Evolutionary conservation across 2,113 vertebrate species (phyloP), one percentile per base, ranked within the genome.

Genomic region (Python bivittatus): DNA sequence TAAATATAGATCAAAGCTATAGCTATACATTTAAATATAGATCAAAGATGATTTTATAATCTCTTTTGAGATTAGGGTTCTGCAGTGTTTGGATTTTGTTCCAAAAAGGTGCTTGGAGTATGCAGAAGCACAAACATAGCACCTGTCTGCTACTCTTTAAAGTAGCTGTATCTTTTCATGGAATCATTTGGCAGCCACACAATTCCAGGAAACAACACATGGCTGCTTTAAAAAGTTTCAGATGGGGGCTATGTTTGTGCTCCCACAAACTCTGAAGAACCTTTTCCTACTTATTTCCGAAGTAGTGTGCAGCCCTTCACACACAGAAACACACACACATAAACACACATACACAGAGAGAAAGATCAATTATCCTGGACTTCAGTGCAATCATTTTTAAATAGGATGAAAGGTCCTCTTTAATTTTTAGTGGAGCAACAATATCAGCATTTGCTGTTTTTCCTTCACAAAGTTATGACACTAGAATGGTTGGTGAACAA

Each of bases 401-500:
- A 56, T 58, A 53, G 12, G 58, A 48, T 60, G 56, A 33, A 61
- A 33, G 4, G 2, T 22, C 17, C 27, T 2, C 38, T 54, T 89
- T 89, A 48, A 48, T 48, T n/a, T 27, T 89, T 89, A 42, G 57
- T 42, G 22, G 48, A 89, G 20, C 38, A 84, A 38, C 52, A 38
- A 61, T 60, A 84, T 58, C 12, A 12, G 27, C 25, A 89, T 89
- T 84, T 60, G 88, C 9, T 85, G 23, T 53, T 89, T 88, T 92
- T 11, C 53, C 64, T 85, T 85, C 58, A 89, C 79, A 54, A 17
- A 64, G 25, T 29, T 64, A 61, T 56, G 79, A 84, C 8, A 85
- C 44, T 92, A 96, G 95, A 94, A 61, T 84, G 60, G 25, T 25
- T 84, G 90, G 93, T 95, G 92, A 95, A 93, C 44, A 95, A 56